Evolutionary conservation across 2,888 invertebrate genomes (phyloP), one percentile per base, ranked within the genome.

Genomic region (Sarcophaga carnaria): DNA sequence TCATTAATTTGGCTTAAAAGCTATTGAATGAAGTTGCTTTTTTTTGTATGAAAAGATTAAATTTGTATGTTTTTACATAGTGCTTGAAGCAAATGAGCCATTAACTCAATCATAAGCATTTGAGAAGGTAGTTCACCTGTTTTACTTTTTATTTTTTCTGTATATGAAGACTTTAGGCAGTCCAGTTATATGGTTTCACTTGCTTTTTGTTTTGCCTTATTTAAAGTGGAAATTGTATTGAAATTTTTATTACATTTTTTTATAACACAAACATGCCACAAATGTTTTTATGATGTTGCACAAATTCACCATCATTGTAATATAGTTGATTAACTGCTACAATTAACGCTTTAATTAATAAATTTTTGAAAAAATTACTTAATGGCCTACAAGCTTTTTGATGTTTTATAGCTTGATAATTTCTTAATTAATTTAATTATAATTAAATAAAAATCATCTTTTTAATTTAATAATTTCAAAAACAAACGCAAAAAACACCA

Each of bases 81-180:
- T 67, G 62, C 62, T 60, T 63, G 10, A 70, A 69, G 59, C 79
- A 79, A 69, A 74, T 83, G 70, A 75, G 74, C 83, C 83, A 79
- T 83, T 75, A 83, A 83, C 47, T 79, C 69, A 78, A 79, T 79
- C 70, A 83, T 69, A 63, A 75, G 79, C n/a, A 20, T 47, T 11
- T 67, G 59, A 59, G n/a, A 59, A 72, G 67, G 67, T 63, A 78
- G 74, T 74, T 78, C 67, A 78, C 72, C 49, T 72, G 72, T 45
- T 25, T 66, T 37, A 37, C 37, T 37, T 49, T 22, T 25, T 69
- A 22, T 47, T 22, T 22, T 49, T 69, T 49, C 8, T 54, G 4
- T 54, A 1, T 54, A 17, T 37, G 2, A 37, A 37, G 2, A 45
- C 60, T 72, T 72, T 37, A 59, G 72, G 72, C 12, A 17, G 12